phyloP scores from a whole-genome alignment of 2,797 vertebrate genomes.

The Dipus sagitta region DNA sequence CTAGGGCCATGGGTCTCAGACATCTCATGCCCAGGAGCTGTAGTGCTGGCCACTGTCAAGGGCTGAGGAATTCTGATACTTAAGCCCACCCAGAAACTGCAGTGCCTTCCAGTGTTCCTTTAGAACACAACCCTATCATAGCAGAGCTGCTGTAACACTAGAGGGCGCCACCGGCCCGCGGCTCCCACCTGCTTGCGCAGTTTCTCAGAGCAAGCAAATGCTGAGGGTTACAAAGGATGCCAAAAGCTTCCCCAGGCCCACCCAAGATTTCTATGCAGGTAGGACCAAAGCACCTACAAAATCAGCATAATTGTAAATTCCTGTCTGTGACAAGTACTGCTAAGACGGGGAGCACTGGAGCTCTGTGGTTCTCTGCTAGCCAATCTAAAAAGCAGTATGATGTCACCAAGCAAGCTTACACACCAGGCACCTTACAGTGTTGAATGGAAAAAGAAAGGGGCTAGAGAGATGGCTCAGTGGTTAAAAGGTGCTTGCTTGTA shows the following conservation, averaged over 20 bases:
- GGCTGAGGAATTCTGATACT: background rate
- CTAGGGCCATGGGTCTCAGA: background rate
- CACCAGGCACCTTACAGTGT: background rate
- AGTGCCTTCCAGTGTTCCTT: no score
- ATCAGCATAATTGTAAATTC: background rate
- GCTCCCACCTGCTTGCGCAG: no score
- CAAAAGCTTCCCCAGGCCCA: background rate
- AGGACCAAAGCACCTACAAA: background rate
- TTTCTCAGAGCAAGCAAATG: background rate
- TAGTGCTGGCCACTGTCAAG: background rate
- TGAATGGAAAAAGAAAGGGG: background rate
- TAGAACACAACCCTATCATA: no score
- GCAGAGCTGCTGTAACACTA: background rate
- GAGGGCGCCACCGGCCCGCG: background rate
- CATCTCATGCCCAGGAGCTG: background rate
- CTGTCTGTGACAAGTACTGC: background rate
- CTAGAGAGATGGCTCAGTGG: background rate
- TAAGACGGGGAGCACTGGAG: background rate
- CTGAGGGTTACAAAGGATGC: background rate
- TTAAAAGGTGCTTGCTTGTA: no score
- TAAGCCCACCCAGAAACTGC: background rate
- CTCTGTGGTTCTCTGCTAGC: background rate
- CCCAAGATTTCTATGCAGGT: no score
- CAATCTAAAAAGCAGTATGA: background rate
- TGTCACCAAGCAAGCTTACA: background rate